Conservation (phyloP, 2,888 invertebrate species). For the Trilocha varians region DNA sequence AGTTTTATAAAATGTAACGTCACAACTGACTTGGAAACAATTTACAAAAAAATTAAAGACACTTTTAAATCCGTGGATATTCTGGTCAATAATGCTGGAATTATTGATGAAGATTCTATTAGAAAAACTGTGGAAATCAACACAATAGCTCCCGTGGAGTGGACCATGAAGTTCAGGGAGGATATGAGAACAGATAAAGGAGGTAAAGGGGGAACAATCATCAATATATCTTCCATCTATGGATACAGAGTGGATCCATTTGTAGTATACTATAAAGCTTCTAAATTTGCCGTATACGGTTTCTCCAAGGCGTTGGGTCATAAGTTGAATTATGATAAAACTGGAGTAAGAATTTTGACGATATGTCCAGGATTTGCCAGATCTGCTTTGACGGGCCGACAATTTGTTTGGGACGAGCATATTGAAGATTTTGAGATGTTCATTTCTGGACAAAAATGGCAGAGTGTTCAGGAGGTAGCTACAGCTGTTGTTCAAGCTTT, state of each 20-base stretch:
- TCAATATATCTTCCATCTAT: conserved; percentile 56
- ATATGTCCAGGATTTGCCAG: conserved; percentile 53
- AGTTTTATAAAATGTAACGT: conserved; percentile 54
- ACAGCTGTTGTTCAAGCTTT: conserved; percentile 37
- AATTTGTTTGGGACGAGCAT: conserved; percentile 18
- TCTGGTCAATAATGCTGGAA: conserved; percentile 39
- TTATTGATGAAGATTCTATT: conserved; percentile 12
- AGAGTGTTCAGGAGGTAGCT: conserved; percentile 35
- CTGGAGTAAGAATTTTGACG: conserved; percentile 30
- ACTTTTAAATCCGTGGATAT: conserved; percentile 9
- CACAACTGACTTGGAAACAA: conserved; percentile 38
- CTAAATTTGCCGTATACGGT: conserved; percentile 63
- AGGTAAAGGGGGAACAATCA: conserved; percentile 52
- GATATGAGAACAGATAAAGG: conserved; percentile 62
- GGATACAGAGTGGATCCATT: conserved; percentile 12
- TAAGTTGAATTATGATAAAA: conserved; percentile 39
- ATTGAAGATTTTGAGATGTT: conserved; percentile 15
- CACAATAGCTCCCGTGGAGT: conserved; percentile 14
- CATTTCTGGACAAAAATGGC: conserved; percentile 23
- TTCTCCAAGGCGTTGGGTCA: conserved; percentile 49
- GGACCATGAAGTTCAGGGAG: conserved; percentile 54
- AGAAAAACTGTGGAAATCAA: conserved; percentile 8
- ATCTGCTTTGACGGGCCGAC: conserved; percentile 28
- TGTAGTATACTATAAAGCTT: conserved; percentile 29
- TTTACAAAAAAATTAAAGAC: conserved; percentile 11